Base-by-base conservation (phyloP, 2,113 vertebrate species). In the Amazona guildingii region DNA sequence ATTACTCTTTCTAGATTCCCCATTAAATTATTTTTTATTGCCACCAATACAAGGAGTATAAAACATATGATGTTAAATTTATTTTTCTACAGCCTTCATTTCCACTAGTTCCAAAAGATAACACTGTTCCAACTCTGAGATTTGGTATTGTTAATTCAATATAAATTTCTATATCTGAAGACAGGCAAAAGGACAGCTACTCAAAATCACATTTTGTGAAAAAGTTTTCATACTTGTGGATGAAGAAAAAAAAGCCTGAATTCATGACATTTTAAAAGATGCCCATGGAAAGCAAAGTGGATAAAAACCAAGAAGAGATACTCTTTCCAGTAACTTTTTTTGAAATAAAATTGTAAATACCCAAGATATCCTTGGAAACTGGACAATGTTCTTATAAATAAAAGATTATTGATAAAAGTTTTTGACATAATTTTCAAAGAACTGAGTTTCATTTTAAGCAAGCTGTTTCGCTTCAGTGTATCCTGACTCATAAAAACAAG, bases 61-160 rank as follows among this genome's bases (percentile, higher is more conserved):
- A 70, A 91, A 37, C 0, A 0, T 24, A 20, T 3, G 9, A n/a
- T 7, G 3, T 3, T 54, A n/a, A 69, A 39, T 0, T 2, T 13
- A 59, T 78, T 20, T 74, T 3, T n/a, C 59, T 37, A 19, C 24
- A 63, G 6, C 23, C 7, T 86, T 86, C 17, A 29, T 35, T 83
- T 67, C 17, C 17, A 21, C 6, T 23, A 21, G 9, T 51, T 88
- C 51, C 62, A 52, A 87, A 78, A 55, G 6, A 41, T 6, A 2
- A 59, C 14, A 6, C 2, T 52, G 21, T 55, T 74, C 16, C 29
- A 39, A 0, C 11, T 52, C 46, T 55, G 20, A 8, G 7, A 6
- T 63, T 74, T 66, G 24, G 11, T 28, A 33, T 13, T 17, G 0
- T 28, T 72, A 76, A 33, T 13, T 48, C n/a, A 25, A 48, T 18